Evolutionary conservation across 2,113 vertebrate species (phyloP), one percentile per base, ranked within the genome.

Genomic region (Megaceryle maxima): DNA sequence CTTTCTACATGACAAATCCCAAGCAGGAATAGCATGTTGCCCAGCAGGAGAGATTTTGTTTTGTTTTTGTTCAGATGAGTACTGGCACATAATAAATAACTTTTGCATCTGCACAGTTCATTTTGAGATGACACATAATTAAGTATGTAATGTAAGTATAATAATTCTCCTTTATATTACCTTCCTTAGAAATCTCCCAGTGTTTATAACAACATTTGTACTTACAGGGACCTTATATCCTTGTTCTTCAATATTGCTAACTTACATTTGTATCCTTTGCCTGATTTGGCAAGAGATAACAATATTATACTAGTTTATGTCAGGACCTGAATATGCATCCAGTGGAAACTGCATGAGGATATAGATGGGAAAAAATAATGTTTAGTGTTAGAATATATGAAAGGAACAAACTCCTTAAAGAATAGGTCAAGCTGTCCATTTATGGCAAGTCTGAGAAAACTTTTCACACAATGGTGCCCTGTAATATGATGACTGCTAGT

Each of bases 91-190:
- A 88, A 73, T 77, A 83, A 83, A 66, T 92, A 90, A 83, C 44
- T 90, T 73, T 62, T 85, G 70, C 66, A 91, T 46, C 64, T 87
- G 55, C 82, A 69, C 14, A 25, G 31, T 73, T 92, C 19, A 80
- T 94, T 94, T 90, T 86, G 64, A 86, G 68, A 67, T 80, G 67
- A 24, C 55, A 77, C 51, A 37, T 79, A 92, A 83, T 86, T 83
- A 69, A 86, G 53, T 37, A 37, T 37, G 37, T 37, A 37, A 11
- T 57, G 13, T 46, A 64, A 89, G 16, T 75, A 31, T 50, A 53
- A 33, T 79, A 75, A 46, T 93, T 72, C 15, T 86, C 9, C 55
- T 83, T 77, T 90, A 21, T 86, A 28, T 66, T n/a, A 74, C n/a
- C 50, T 92, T 95, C 67, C 21, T 70, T 77, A 63, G 41, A 80